phyloP scores from a whole-genome alignment of 92 coral and sea anemone species.

The Actinostola sp. region DNA sequence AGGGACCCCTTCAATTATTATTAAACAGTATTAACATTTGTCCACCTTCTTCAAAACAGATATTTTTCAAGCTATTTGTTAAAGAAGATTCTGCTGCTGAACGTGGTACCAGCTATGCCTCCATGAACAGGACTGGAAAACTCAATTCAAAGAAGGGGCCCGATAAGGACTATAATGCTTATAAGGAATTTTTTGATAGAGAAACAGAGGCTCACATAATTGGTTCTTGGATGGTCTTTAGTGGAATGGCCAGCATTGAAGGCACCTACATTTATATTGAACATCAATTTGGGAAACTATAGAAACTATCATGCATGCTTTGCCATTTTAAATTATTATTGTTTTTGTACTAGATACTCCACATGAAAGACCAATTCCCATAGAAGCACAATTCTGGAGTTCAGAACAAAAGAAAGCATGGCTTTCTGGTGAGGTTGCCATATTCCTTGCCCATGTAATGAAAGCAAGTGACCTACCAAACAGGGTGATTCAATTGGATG shows the following conservation, averaged over 20 bases:
- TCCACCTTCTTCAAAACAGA: too few relatives aligned
- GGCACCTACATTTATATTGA: neutral
- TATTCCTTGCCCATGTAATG: constrained; percentile 23
- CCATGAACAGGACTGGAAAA: constrained; percentile 53
- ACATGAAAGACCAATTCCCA: constrained; percentile 1
- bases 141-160: constrained; percentile 56
- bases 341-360: constrained; percentile 7
- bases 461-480: constrained; percentile 36
- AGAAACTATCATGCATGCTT: too few relatives aligned
- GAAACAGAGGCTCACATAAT: constrained; percentile 60
- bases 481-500: constrained; percentile 48
- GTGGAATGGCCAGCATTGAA: constrained; percentile 37
- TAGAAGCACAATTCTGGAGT: constrained; percentile 30
- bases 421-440: constrained; percentile 25
- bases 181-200: constrained; percentile 46
- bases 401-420: constrained; percentile 22
- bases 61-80: constrained; percentile 44
- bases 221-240: constrained; percentile 57
- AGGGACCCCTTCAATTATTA: too few relatives aligned
- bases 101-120: constrained; percentile 54
- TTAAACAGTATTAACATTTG: too few relatives aligned
- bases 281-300: too few relatives aligned
- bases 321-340: neutral
- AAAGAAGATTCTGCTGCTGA: constrained; percentile 58
- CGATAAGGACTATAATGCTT: constrained; percentile 54